A percentile compares a stretch with the other conserved stretches of the same genome.
These are phyloP conservation scores for Microctenopoma lineatum DNA, from an alignment of 2,797 vertebrate species.

Conservation along the genomic window DNA sequence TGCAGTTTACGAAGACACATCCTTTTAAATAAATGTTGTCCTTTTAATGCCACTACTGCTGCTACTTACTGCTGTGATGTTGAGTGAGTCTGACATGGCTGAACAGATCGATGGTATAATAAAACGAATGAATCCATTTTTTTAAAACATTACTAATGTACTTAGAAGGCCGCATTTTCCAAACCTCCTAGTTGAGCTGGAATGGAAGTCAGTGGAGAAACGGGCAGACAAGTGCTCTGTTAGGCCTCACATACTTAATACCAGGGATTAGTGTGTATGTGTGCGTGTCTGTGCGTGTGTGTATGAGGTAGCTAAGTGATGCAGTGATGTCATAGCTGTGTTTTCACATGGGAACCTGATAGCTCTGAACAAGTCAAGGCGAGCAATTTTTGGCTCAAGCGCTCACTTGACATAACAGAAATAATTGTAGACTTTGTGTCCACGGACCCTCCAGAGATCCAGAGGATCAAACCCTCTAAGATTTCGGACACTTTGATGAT, in stretches of 20 bases:
- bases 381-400: constrained; percentile 79
- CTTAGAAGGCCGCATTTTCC: constrained; percentile 15
- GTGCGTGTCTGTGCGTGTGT: constrained; percentile 25
- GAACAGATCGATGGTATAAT: too few relatives aligned
- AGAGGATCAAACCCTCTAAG: constrained; percentile 65
- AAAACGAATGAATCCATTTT: too few relatives aligned
- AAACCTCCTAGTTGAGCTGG: constrained; percentile 10
- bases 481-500: constrained; percentile 76
- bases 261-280: constrained; percentile 39
- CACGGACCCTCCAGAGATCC: constrained; percentile 67
- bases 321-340: constrained; percentile 75
- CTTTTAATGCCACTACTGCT: background rate
- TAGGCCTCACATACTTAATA: constrained; percentile 40
- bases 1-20: background rate
- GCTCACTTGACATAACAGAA: constrained; percentile 75
- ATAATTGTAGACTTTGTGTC: constrained; percentile 79
- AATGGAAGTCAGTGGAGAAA: constrained; percentile 21
- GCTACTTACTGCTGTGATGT: too few relatives aligned
- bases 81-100: too few relatives aligned
- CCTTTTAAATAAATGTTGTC: background rate
- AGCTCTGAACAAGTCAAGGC: constrained; percentile 72
- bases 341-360: constrained; percentile 81
- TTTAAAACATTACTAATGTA: too few relatives aligned
- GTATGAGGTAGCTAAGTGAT: constrained; percentile 64
- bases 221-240: constrained; percentile 31